Conservation (phyloP, 2,797 vertebrate genomes). For the Phoxinus dragarum region DNA sequence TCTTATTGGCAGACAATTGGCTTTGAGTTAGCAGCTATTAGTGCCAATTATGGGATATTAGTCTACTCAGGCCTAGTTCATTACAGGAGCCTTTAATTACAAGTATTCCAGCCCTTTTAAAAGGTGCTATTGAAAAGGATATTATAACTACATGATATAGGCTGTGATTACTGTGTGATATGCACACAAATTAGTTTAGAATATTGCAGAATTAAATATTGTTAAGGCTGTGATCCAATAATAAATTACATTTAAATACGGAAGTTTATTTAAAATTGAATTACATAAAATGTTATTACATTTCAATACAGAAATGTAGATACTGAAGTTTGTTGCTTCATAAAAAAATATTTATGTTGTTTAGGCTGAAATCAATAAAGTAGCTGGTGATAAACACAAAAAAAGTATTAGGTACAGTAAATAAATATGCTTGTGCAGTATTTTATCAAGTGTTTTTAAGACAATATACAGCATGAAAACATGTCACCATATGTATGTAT, state of each 20-base stretch:
- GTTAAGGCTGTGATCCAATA: not conserved
- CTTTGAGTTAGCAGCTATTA: constrained; percentile 56
- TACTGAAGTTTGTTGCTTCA: not conserved
- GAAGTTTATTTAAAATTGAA: too few species aligned
- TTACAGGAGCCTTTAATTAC: constrained; percentile 45
- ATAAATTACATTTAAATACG: not conserved
- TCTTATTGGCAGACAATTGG: constrained; percentile 58
- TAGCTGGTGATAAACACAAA: not conserved
- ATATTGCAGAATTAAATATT: not conserved
- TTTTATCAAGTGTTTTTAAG: not conserved
- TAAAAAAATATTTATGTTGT: constrained; percentile 4
- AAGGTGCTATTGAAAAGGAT: constrained; percentile 7
- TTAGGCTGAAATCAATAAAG: constrained; percentile 19
- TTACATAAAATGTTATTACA: too few species aligned
- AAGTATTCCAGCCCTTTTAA: constrained; percentile 22
- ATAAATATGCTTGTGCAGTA: not conserved
- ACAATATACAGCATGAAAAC: constrained; percentile 5
- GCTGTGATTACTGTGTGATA: not conserved
- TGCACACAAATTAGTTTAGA: not conserved
- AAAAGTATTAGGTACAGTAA: not conserved
- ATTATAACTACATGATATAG: not conserved
- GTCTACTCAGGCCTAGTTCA: constrained; percentile 30
- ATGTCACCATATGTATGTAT: not conserved
- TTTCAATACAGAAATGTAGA: not conserved
- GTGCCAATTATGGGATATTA: constrained; percentile 58